These are phyloP conservation scores for Polydrusus pterygomalis DNA, from an alignment of 2,888 invertebrate species.

Conservation along the genomic window DNA sequence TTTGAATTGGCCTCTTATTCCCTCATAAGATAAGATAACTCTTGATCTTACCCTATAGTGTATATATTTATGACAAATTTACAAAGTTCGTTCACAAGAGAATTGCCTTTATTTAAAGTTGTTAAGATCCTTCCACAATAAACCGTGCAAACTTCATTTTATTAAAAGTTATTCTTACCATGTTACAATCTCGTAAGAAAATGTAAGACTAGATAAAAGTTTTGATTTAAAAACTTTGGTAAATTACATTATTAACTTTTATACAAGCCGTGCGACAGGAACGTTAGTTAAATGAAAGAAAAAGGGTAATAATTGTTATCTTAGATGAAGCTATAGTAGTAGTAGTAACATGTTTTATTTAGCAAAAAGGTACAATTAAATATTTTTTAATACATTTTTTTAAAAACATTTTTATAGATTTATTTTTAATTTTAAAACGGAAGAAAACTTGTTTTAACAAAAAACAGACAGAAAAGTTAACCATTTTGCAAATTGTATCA, in stretches of 20 bases:
- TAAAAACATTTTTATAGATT: too few species aligned
- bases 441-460: too few species aligned
- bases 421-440: too few species aligned
- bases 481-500: too few species aligned
- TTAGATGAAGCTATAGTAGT: too few species aligned
- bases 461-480: too few species aligned
- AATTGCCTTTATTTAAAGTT: conserved; percentile 20
- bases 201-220: not conserved
- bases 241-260: not conserved
- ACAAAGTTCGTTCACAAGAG: conserved; percentile 17
- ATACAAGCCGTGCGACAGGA: too few species aligned
- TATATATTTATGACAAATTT: conserved; percentile 24
- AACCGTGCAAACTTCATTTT: conserved; percentile 11
- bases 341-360: too few species aligned
- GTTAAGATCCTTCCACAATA: conserved; percentile 11
- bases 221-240: conserved; percentile 5
- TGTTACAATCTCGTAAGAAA: not conserved
- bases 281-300: too few species aligned
- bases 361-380: too few species aligned
- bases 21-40: conserved; percentile 12
- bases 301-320: too few species aligned
- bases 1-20: conserved; percentile 22
- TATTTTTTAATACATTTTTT: too few species aligned
- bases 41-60: conserved; percentile 4
- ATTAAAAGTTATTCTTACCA: not conserved